Conservation (phyloP, 2,113 vertebrate species). For the Xyrauchen texanus region DNA sequence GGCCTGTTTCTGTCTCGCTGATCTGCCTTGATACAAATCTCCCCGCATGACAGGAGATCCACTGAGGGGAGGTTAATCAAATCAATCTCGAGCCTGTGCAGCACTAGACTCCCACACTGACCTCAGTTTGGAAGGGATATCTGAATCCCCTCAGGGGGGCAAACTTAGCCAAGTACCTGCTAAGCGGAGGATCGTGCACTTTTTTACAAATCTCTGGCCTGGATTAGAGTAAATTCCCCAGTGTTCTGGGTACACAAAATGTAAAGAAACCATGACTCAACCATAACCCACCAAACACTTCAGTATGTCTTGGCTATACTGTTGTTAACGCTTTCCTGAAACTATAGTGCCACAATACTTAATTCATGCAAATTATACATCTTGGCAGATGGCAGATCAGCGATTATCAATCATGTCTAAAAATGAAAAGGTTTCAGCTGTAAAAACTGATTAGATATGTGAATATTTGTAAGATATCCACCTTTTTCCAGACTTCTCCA, state of each 20-base stretch:
- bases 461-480: too few relatives aligned
- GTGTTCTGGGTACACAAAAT: slow-evolving; percentile 3
- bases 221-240: slow-evolving; percentile 41
- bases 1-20: slow-evolving; percentile 40
- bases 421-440: too few relatives aligned
- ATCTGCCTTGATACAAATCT: slow-evolving; percentile 63
- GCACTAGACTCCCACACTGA: slow-evolving; percentile 37
- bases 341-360: background rate
- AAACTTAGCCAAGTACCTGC: slow-evolving; percentile 43
- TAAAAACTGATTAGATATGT: too few relatives aligned
- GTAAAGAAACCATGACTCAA: background rate
- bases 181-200: slow-evolving; percentile 46
- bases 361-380: background rate
- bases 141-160: slow-evolving; percentile 36
- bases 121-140: slow-evolving; percentile 59
- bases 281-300: background rate
- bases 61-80: slow-evolving; percentile 52
- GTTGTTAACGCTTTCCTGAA: background rate
- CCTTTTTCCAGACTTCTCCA: too few relatives aligned
- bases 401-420: too few relatives aligned
- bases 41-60: slow-evolving; percentile 45
- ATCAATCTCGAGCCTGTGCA: slow-evolving; percentile 61
- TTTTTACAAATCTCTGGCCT: slow-evolving; percentile 46
- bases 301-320: background rate
- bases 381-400: background rate